Base-by-base conservation (phyloP, 2,113 vertebrate genomes). In the Irena cyanogastra region DNA sequence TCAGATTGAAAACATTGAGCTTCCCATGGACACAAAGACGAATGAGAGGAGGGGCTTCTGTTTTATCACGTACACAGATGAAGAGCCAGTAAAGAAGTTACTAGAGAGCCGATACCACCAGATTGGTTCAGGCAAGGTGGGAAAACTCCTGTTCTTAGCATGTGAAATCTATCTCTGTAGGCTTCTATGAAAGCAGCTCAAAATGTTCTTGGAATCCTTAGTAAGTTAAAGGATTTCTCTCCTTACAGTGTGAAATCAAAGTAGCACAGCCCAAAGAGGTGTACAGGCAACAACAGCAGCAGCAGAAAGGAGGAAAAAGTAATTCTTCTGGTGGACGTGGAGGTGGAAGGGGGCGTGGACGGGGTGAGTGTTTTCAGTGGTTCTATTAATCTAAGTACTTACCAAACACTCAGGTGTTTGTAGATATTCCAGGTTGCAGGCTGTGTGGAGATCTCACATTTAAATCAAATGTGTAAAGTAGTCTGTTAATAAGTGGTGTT, bases 241-340 rank as follows among this genome's bases (percentile, higher is more conserved):
- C 76, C 59, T 84, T 50, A 59, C 89, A 99, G 99, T 99, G 99
- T 97, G 99, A 99, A 97, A 98, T 99, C 80, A 99, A 99, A 98
- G 99, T 99, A 94, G 99, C 99, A 79, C 98, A 99, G 83, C 98
- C 99, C 72, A 99, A 99, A 97, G 99, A 99, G 83, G 98, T 99
- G 5, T 99, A 99, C 96, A 98, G 98, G 85, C 98, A 98, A 53
- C 98, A 99, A 69, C 98, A 99, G 63, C 98, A 99, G 61, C 98
- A 98, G 61, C 98, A 98, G 37, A 98, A 98, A 94, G 98, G 98
- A 91, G 97, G 98, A 47, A 98, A 98, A 95, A 98, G 97, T 50
- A 98, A 98, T 68, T 42, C 98, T 2, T 86, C 98, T 94, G 96
- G 97, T 53, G 98, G 98, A 41, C 93, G 98, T 93, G 98, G 98